A percentile compares a stretch with the other conserved stretches of the same genome.
phyloP scores from a whole-genome alignment of 2,888 invertebrate species.

The Ormyrus labotus region DNA sequence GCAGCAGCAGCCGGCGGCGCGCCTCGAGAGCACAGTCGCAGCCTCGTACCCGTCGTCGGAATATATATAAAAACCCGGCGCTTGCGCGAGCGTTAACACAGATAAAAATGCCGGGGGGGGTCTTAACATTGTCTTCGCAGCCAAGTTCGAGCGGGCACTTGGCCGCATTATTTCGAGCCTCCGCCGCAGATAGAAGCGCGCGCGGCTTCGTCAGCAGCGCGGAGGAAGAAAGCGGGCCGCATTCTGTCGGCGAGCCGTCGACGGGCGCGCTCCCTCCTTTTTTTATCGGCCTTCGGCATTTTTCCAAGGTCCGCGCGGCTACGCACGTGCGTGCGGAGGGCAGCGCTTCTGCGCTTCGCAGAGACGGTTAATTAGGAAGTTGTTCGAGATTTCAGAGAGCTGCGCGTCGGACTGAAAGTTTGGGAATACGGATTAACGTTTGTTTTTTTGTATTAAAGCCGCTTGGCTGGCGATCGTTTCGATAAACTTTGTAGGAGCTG shows the following conservation, averaged over 20 bases:
- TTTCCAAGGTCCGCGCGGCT: slow-evolving; percentile 3
- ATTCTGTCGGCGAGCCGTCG: not conserved
- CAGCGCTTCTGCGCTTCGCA: no score
- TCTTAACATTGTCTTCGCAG: slow-evolving; percentile 36
- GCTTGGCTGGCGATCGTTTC: no score
- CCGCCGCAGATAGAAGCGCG: not conserved
- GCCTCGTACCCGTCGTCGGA: no score
- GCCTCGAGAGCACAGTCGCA: no score
- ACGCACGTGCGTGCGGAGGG: not conserved
- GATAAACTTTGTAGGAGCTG: no score
- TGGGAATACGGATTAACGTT: no score
- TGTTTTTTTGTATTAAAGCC: no score
- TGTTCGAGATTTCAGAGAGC: no score
- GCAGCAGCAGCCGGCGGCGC: no score
- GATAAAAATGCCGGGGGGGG: not conserved
- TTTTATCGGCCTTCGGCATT: slow-evolving; percentile 17
- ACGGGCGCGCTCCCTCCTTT: not conserved
- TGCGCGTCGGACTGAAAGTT: no score
- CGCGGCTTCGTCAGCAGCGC: slow-evolving; percentile 10
- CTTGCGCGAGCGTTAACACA: not conserved
- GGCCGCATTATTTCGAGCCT: slow-evolving; percentile 46
- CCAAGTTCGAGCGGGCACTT: slow-evolving; percentile 47
- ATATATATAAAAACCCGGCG: no score
- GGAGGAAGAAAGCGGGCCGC: not conserved
- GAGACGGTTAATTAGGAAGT: no score